Conservation (phyloP, 2,113 vertebrate species). For the Upupa epops region DNA sequence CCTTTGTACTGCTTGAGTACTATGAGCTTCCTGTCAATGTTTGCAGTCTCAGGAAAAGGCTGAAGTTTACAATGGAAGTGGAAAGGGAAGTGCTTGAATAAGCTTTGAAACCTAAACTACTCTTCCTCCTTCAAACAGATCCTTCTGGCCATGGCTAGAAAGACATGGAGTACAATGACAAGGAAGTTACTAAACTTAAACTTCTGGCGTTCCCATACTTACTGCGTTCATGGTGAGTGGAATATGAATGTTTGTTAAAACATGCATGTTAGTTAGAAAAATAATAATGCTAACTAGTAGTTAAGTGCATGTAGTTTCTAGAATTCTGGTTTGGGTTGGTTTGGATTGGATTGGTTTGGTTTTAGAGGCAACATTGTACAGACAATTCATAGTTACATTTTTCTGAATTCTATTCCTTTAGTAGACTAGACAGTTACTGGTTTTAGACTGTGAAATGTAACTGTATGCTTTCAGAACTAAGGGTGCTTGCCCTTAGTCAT, state of each 20-base stretch:
- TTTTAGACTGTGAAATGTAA: not conserved
- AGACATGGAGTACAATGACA: conserved; percentile 12
- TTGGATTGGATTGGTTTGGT: not conserved
- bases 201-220: conserved; percentile 33
- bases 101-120: conserved; percentile 25
- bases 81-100: conserved; percentile 54
- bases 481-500: not conserved
- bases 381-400: not conserved
- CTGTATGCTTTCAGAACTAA: not conserved
- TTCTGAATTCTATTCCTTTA: not conserved
- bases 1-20: not conserved
- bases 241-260: not conserved
- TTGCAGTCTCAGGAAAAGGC: conserved; percentile 15
- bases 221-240: not conserved
- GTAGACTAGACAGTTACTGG: not conserved
- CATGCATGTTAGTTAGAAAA: not conserved
- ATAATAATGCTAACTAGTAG: not conserved
- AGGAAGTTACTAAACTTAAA: conserved; percentile 36
- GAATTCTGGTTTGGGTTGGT: not conserved
- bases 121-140: conserved; percentile 21
- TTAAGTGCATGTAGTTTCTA: not conserved
- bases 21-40: conserved; percentile 16
- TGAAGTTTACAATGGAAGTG: conserved; percentile 20
- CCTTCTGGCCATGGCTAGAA: conserved; percentile 27
- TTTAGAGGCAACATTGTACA: not conserved